Percentiles rank a stretch among this genome's conserved stretches.
Conservation (phyloP, 2,888 invertebrate species). For the Sarcophaga caerulescens region DNA sequence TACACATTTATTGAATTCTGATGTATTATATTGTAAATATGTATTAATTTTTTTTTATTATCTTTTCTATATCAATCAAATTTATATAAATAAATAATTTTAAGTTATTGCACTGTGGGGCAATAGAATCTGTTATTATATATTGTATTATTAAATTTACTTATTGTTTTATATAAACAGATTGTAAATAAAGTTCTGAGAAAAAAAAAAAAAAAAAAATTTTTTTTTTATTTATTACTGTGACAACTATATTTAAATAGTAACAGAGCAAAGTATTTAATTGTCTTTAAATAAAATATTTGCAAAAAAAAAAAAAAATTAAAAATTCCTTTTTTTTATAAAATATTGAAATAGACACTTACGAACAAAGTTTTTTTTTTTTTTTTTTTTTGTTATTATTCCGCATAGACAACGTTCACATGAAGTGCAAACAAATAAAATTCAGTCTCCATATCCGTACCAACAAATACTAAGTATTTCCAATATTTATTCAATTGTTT, state of each 20-base stretch:
- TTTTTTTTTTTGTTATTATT: neutral
- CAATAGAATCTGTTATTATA: too few relatives aligned
- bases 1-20: too few relatives aligned
- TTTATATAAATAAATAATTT: too few relatives aligned
- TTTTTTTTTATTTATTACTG: neutral
- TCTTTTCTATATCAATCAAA: too few relatives aligned
- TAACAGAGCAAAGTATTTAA: neutral
- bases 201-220: too few relatives aligned
- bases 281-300: neutral
- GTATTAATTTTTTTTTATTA: too few relatives aligned
- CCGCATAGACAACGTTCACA: neutral
- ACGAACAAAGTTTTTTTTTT: neutral
- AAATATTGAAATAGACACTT: neutral
- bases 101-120: too few relatives aligned
- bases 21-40: too few relatives aligned
- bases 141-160: too few relatives aligned
- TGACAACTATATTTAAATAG: neutral
- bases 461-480: neutral
- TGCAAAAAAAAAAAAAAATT: conserved; percentile 14
- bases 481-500: conserved; percentile 49
- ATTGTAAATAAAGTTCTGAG: too few relatives aligned
- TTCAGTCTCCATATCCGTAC: neutral
- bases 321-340: conserved; percentile 1
- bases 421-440: neutral
- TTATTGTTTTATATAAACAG: too few relatives aligned